Evolutionary conservation across 1,140 invertebrate species (phyloP), one percentile per base, ranked within the genome.

Genomic region (Periplaneta americana): DNA sequence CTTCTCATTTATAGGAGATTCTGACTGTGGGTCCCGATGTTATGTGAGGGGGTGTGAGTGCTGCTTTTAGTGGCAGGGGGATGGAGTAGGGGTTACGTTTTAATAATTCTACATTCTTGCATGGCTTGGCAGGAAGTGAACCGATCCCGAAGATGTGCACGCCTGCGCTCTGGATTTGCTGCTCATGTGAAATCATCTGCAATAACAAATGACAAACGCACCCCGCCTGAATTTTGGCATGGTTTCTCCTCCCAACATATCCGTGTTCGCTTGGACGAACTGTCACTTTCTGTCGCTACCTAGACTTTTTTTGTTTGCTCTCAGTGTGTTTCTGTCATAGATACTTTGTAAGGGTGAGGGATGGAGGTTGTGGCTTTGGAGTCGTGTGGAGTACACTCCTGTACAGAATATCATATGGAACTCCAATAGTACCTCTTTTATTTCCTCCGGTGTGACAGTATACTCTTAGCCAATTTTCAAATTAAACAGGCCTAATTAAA

Each of bases 121-220:
- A 36, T 79, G 39, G 37, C 35, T 66, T 39, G 78, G 36, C 78
- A 79, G 35, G 31, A 66, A 37, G 78, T 18, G 33, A 57, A 79
- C 31, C 33, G 75, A 34, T 66, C 22, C 22, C 22, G 48, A 66
- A 66, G 48, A 66, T 66, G 48, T 66, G 48, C n/a, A 34, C 66
- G 79, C 79, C 10, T 80, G 77, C 77, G 77, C 35, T 28, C 34
- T 18, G 4, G 48, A 66, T 66, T 66, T 66, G 48, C 48, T 66
- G 48, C 48, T 66, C 48, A 37, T 48, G 80, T 34, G 80, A 77
- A 81, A 78, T 81, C 80, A 81, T 81, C 75, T 81, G 80, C 80
- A 78, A 81, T 78, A 81, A 81, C 75, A 81, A 81, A 81, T 81
- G 80, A 81, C 80, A 81, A 81, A 81, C 75, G 75, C 80, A 81